Base-by-base conservation (phyloP, 1,140 invertebrate genomes). In the Camponotus vicinus region DNA sequence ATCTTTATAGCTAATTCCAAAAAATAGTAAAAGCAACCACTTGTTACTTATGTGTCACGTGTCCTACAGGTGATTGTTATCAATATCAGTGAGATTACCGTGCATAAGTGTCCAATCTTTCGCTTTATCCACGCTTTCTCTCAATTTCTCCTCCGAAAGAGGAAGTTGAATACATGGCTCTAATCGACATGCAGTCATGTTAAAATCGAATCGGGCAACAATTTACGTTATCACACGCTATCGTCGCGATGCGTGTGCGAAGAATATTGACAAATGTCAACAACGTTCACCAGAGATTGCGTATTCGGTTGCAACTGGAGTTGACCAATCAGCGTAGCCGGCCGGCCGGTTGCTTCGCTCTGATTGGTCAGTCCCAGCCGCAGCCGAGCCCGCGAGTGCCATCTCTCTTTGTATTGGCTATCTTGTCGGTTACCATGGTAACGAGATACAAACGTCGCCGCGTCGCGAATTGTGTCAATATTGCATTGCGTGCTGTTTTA, bases 61-160 rank as follows among this genome's bases (percentile, higher is more conserved):
- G 8, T 21, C 15, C 9, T 15, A 52, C 6, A 32, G 1, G 27
- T 45, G 9, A 2, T 18, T n/a, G 3, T 64, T 66, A 34, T 78
- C 59, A 64, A 6, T 6, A 34, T 34, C 9, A n/a, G 64, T 2
- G 61, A 27, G 15, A 59, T 59, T 61, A 55, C 96, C 98, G 95
- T 98, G 97, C 96, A 98, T 97, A 21, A 98, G 92, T 0, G 97
- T 97, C 97, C 97, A 98, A 92, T 98, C 98, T 94, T 97, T 98
- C 32, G 97, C 97, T 93, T 98, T 98, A 49, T 96, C 95, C 6
- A 97, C 95, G 15, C 98, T 92, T 87, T 97, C 96, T 71, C 96
- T 91, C 15, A 98, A 93, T 27, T 95, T 92, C 52, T 96, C 95
- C 18, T 96, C 93, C 5, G 96, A 93, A 64, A 98, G 88, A n/a